Percentiles rank a stretch among this genome's conserved stretches.
Evolutionary conservation across 2,113 vertebrate genomes (phyloP).

Genomic region (Epinephelus lanceolatus): DNA sequence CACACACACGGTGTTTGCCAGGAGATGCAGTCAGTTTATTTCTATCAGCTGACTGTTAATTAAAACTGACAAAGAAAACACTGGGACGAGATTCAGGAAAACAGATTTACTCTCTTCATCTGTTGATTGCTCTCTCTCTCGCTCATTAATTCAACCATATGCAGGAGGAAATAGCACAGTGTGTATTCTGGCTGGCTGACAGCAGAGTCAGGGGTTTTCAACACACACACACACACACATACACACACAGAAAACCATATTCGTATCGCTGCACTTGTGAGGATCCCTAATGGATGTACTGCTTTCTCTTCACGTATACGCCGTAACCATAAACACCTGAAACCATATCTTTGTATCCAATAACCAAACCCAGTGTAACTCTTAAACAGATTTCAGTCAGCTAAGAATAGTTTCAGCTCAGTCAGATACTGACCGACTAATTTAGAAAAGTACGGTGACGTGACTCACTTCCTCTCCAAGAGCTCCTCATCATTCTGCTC

Average conservation of each 20-base stretch:
- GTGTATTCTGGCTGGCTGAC: slow-evolving; percentile 53
- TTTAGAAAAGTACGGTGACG: no score
- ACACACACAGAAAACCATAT: neutral
- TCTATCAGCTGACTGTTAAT: slow-evolving; percentile 67
- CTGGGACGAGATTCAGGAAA: slow-evolving; percentile 59
- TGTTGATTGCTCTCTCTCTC: slow-evolving; percentile 30
- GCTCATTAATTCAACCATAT: slow-evolving; percentile 65
- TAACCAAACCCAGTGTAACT: no score
- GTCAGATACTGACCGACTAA: no score
- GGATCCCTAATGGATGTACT: neutral
- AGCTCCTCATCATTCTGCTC: no score
- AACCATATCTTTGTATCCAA: neutral
- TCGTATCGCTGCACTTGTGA: slow-evolving; percentile 8
- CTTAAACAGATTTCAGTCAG: neutral
- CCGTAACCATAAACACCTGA: neutral
- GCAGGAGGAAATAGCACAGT: slow-evolving; percentile 49
- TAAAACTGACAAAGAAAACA: slow-evolving; percentile 69
- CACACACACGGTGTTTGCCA: slow-evolving; percentile 3
- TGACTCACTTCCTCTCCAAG: no score
- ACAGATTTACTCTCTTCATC: slow-evolving; percentile 62
- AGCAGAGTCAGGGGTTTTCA: slow-evolving; percentile 17
- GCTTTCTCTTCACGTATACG: neutral
- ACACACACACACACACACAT: slow-evolving; percentile 7
- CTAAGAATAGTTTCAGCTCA: neutral
- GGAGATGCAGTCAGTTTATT: slow-evolving; percentile 44